These are phyloP conservation scores for Albula goreensis DNA, from an alignment of 2,113 vertebrate genomes.

Conservation along the genomic window DNA sequence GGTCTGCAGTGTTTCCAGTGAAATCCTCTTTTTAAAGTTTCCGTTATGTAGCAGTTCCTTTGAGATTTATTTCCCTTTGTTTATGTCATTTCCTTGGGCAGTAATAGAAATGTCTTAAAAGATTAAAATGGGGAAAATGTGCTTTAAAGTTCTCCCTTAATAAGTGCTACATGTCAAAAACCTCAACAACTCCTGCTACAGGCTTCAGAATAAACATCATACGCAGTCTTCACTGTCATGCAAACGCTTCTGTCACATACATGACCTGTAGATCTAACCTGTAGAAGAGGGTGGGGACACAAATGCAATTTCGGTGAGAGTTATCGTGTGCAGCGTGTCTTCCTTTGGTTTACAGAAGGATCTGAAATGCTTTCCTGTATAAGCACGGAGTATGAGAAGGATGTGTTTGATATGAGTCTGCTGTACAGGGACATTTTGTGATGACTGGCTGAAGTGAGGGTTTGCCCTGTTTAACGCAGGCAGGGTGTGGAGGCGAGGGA, in stretches of 20 bases:
- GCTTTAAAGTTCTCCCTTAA: constrained; percentile 99
- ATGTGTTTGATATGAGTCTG: constrained; percentile 87
- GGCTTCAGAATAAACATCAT: constrained; percentile 98
- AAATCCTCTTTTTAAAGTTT: constrained; percentile 85
- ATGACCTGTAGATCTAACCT: constrained; percentile 95
- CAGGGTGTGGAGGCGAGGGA: constrained; percentile 96
- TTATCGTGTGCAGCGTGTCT: constrained; percentile 99
- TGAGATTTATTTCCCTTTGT: constrained; percentile 78
- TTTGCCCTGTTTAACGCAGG: constrained; percentile 95
- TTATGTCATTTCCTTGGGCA: constrained; percentile 96
- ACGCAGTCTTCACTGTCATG: constrained; percentile 99
- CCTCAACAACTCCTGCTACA: constrained; percentile 96
- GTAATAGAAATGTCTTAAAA: constrained; percentile 98
- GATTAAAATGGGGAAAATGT: constrained; percentile 97
- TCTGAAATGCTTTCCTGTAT: constrained; percentile 77
- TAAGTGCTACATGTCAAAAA: constrained; percentile 98
- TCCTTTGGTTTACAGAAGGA: constrained; percentile 97
- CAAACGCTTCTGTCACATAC: constrained; percentile 97
- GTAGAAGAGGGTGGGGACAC: constrained; percentile 53
- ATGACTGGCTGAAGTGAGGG: constrained; percentile 98
- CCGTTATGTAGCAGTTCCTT: constrained; percentile 79
- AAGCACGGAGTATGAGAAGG: too few relatives aligned
- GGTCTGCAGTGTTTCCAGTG: constrained; percentile 84
- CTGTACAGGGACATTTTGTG: constrained; percentile 99
- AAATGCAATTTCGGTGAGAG: constrained; percentile 99